A percentile compares a stretch with the other conserved stretches of the same genome.
phyloP scores from a whole-genome alignment of 1,140 invertebrate species.

The Polypedilum vanderplanki region DNA sequence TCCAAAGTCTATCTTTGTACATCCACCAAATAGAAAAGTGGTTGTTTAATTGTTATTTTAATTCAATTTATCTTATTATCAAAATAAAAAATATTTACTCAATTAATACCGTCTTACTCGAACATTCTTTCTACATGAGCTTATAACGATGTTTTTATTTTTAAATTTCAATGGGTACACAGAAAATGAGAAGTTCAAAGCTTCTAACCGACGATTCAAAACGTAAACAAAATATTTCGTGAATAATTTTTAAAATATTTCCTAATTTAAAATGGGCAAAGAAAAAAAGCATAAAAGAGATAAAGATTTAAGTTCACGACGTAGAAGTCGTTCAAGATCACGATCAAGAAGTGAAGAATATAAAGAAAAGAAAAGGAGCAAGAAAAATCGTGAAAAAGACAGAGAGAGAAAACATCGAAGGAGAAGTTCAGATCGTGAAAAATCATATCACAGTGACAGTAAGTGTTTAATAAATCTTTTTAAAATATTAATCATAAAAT shows the following conservation, averaged over 20 bases:
- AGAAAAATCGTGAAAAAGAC: constrained; percentile 30
- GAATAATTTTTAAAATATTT: not conserved
- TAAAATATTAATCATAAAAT: constrained; percentile 32
- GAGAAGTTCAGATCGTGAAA: constrained; percentile 28
- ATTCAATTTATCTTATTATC: not conserved
- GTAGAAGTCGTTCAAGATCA: constrained; percentile 8
- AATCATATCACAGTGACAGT: constrained; percentile 51
- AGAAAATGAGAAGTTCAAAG: not conserved
- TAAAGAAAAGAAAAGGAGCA: constrained; percentile 32
- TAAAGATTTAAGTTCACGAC: not conserved
- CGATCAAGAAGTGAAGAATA: not conserved
- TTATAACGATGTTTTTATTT: not conserved
- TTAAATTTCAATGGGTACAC: not conserved
- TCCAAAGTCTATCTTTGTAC: constrained; percentile 43
- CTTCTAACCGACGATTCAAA: not conserved
- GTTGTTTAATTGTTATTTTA: not conserved
- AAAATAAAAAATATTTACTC: not conserved
- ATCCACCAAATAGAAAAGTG: not conserved
- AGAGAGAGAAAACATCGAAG: constrained; percentile 21
- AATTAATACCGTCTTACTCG: not conserved
- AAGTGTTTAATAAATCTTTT: constrained; percentile 35
- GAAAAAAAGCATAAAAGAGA: constrained; percentile 21
- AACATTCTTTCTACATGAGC: no score
- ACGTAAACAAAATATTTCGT: not conserved
- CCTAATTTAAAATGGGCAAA: not conserved